Conservation (phyloP, 2,113 vertebrate genomes). For the Physeter macrocephalus region DNA sequence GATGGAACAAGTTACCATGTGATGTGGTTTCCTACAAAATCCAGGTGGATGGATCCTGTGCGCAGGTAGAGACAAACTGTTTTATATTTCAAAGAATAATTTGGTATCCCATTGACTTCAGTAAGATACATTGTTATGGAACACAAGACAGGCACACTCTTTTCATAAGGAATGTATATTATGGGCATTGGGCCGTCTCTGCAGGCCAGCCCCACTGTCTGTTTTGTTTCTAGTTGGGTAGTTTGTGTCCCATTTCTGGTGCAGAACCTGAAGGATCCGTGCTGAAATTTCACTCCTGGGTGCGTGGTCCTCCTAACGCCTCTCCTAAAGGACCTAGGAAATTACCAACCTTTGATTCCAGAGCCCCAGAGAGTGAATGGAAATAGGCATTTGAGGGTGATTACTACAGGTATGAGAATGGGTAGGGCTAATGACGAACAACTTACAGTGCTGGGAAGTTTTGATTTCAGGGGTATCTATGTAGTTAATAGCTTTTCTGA, state of each 20-base stretch:
- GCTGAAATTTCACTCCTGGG: background rate
- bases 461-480: background rate
- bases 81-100: background rate
- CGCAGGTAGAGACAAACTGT: background rate
- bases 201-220: background rate
- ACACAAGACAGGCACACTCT: background rate
- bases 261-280: background rate
- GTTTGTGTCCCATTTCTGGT: background rate
- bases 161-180: background rate
- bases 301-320: accelerated
- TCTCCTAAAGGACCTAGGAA: background rate
- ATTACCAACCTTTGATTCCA: background rate
- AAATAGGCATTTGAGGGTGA: background rate
- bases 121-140: background rate
- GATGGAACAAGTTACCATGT: background rate
- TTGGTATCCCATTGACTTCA: background rate
- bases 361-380: background rate
- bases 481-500: background rate
- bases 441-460: background rate
- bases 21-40: background rate
- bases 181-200: background rate
- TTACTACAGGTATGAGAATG: background rate
- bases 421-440: background rate
- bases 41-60: too few relatives aligned
- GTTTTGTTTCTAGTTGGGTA: background rate